phyloP scores from a whole-genome alignment of 2,797 vertebrate genomes.

The Lacerta agilis region DNA sequence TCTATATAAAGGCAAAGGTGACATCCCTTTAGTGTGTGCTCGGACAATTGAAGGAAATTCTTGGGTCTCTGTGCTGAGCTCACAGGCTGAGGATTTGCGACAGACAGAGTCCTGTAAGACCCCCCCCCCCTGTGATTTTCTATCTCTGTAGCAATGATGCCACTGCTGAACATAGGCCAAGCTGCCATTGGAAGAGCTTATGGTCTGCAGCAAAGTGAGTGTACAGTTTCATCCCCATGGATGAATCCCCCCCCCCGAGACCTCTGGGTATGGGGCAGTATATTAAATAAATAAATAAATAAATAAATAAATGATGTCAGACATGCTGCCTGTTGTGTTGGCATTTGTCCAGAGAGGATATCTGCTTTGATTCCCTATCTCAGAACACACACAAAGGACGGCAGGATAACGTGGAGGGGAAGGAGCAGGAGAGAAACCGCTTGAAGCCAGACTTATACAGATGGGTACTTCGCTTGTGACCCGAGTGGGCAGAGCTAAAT shows the following conservation, averaged over 20 bases:
- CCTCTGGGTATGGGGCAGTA: too few species aligned
- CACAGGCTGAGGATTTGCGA: constrained; percentile 36
- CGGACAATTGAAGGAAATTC: constrained; percentile 81
- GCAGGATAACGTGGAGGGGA: constrained; percentile 13
- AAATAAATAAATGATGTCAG: constrained; percentile 24
- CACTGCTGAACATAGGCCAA: constrained; percentile 64
- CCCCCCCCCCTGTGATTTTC: constrained; percentile 50
- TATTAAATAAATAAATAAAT: too few species aligned
- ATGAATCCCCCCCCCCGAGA: neutral
- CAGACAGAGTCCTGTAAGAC: constrained; percentile 46
- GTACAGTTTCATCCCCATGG: constrained; percentile 32
- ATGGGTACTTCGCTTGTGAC: too few species aligned
- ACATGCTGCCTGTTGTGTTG: constrained; percentile 57
- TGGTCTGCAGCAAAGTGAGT: constrained; percentile 39
- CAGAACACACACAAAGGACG: constrained; percentile 56
- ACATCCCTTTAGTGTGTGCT: neutral
- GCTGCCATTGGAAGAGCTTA: constrained; percentile 28
- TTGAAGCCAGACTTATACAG: constrained; percentile 27
- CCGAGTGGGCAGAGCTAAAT: neutral
- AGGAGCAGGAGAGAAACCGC: neutral
- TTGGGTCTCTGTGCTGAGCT: constrained; percentile 68
- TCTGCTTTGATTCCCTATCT: constrained; percentile 62
- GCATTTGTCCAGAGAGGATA: constrained; percentile 74
- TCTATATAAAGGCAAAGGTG: constrained; percentile 3
- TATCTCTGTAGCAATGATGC: constrained; percentile 66